phyloP scores from a whole-genome alignment of 2,888 invertebrate genomes.

The Apantesis nais region DNA sequence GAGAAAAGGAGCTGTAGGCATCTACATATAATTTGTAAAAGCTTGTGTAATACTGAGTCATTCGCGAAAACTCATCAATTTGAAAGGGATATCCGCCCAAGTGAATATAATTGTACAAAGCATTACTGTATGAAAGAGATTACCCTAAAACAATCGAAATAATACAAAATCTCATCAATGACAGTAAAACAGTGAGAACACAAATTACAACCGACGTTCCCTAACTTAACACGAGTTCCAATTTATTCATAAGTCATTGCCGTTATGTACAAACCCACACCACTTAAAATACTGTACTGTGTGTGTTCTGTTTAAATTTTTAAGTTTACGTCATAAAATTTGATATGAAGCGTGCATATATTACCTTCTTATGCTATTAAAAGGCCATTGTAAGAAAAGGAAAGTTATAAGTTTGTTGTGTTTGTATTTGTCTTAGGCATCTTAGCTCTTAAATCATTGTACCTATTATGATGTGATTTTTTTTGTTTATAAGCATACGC shows the following conservation, averaged over 20 bases:
- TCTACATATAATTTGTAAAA: too few relatives aligned
- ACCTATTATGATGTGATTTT: background rate
- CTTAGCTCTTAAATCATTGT: too few relatives aligned
- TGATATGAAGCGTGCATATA: slow-evolving; percentile 2
- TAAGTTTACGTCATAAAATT: slow-evolving; percentile 15
- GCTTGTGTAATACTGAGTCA: too few relatives aligned
- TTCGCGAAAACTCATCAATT: background rate
- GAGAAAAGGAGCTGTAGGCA: too few relatives aligned
- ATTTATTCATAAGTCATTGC: slow-evolving; percentile 33
- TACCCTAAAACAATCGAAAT: background rate
- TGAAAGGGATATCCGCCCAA: background rate
- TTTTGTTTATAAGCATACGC: background rate
- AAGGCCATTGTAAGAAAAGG: too few relatives aligned
- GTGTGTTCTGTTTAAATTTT: slow-evolving; percentile 18
- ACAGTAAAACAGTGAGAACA: background rate
- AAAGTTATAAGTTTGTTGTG: too few relatives aligned
- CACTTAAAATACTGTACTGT: background rate
- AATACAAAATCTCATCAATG: background rate
- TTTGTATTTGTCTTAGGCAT: too few relatives aligned
- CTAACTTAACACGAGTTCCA: background rate
- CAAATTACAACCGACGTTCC: slow-evolving; percentile 16
- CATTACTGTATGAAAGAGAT: background rate
- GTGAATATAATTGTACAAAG: background rate
- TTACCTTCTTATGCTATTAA: slow-evolving; percentile 1
- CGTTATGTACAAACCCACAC: background rate